A percentile compares a stretch with the other conserved stretches of the same genome.
phyloP scores from a whole-genome alignment of 1,140 invertebrate species.

The Lycorma delicatula region DNA sequence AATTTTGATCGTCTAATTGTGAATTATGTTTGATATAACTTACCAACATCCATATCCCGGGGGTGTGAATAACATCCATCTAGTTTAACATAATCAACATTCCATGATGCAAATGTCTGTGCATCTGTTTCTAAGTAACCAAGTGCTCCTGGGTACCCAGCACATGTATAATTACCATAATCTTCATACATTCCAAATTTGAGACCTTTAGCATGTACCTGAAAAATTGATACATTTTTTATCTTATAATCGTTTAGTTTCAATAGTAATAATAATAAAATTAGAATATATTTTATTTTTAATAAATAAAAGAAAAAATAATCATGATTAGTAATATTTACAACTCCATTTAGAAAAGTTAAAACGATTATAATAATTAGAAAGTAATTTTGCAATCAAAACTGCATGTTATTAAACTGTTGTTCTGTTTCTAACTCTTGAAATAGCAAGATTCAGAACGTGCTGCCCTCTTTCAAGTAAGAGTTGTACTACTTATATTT shows the following conservation, averaged over 20 bases:
- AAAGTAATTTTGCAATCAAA: too few relatives aligned
- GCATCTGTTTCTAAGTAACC: slow-evolving; percentile 68
- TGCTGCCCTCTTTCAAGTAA: too few relatives aligned
- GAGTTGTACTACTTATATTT: too few relatives aligned
- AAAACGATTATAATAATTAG: too few relatives aligned
- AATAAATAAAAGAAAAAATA: not conserved
- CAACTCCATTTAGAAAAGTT: too few relatives aligned
- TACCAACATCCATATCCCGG: slow-evolving; percentile 40
- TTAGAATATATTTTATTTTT: not conserved
- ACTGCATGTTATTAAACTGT: too few relatives aligned
- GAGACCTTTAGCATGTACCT: slow-evolving; percentile 70
- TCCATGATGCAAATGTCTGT: slow-evolving; percentile 77
- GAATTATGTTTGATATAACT: too few relatives aligned
- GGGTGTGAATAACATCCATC: slow-evolving; percentile 75
- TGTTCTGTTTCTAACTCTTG: too few relatives aligned
- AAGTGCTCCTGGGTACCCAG: slow-evolving; percentile 74
- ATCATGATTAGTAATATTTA: not conserved
- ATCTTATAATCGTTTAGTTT: too few relatives aligned
- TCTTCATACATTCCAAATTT: slow-evolving; percentile 87
- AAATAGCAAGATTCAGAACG: too few relatives aligned
- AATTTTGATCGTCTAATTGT: too few relatives aligned
- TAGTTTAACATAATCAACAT: slow-evolving; percentile 81
- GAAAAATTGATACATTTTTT: slow-evolving; percentile 16
- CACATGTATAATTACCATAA: slow-evolving; percentile 74
- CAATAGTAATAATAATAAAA: too few relatives aligned